Base-by-base conservation (phyloP, 1,140 invertebrate genomes). In the Conus ventricosus region DNA sequence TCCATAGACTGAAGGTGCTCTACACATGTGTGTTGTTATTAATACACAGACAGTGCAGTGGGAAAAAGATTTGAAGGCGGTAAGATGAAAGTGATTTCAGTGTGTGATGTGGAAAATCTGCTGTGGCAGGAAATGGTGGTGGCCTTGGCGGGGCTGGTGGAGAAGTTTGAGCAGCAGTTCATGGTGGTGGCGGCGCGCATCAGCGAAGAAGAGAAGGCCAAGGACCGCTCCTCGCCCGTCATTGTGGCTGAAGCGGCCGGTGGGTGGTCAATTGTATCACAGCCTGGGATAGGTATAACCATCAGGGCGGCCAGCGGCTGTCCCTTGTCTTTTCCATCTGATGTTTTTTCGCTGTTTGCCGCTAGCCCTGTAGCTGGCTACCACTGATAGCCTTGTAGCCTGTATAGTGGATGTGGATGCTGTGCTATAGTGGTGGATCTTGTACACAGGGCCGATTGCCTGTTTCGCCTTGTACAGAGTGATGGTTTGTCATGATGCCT, bases 81-180 rank as follows among this genome's bases (percentile, higher is more conserved):
- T 39, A 39, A 39, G 39, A 39, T 39, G 39, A 39, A 0, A 39
- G 39, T n/a, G n/a, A n/a, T 39, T 39, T 39, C 39, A 39, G 39
- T 39, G 39, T 39, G 3, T 39, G 39, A 39, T 39, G 3, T 3
- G 3, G 39, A 39, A 1, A 3, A 39, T 39, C 3, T 39, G 3
- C 39, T 60, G 57, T 60, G 55, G 17, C 94, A 97, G 96, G 97
- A 97, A 95, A 95, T 97, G 89, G 96, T 97, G 55, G 97, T 97
- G 63, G 98, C 98, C 7, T 95, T 99, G 0, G 98, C 99, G 94
- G 99, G 98, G 97, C 96, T 99, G 95, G 97, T 99, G 23, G 93
- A 98, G 81, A 96, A 98, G 84, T 99, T 99, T 95, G 98, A 99
- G 95, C 97, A 97, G 89, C 97, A 97, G 87, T 99, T 99, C 95